Base-by-base conservation (phyloP, 2,888 invertebrate genomes). In the Trissolcus japonicus region DNA sequence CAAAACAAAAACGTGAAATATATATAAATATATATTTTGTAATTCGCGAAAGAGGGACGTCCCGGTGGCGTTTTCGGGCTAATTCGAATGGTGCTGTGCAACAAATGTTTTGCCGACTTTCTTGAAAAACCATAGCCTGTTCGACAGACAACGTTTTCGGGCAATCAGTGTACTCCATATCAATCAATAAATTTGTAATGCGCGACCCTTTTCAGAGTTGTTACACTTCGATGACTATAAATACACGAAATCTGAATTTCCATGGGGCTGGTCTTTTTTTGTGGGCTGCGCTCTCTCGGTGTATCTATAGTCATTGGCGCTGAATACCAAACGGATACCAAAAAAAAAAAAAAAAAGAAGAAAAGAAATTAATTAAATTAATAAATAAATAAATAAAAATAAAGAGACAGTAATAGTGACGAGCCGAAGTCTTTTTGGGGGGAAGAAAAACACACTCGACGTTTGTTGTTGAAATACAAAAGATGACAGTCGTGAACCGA, bases 401-500 rank as follows among this genome's bases (percentile, higher is more conserved):
- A 6, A 25, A 76, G 61, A 62, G 59, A 67, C 60, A 72, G 67
- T 60, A 68, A 73, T 67, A 65, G 71, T 55, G 71, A 69, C 63
- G 40, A 57, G 53, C 48, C 46, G 14, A 59, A 19, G 50, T 65
- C 51, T 72, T 57, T 66, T 54, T 4, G 76, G n/a, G n/a, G n/a
- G n/a, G n/a, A 54, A 21, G 13, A 59, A 21, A 56, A 35, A 62
- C 11, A 68, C 53, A 55, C 35, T 35, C 35, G 35, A 35, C 35
- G 35, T 35, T 35, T 79, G 78, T 80, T 81, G 81, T 80, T 82
- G 81, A 81, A 80, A 81, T 25, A 25, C 25, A 82, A 46, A 63
- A 21, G 53, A 43, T 40, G 25, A 46, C 19, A 9, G 83, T 86
- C 83, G 86, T 87, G 86, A 86, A n/a, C n/a, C 85, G 86, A 86